phyloP scores from a whole-genome alignment of 2,888 invertebrate species.

The Spisula subtruncata region DNA sequence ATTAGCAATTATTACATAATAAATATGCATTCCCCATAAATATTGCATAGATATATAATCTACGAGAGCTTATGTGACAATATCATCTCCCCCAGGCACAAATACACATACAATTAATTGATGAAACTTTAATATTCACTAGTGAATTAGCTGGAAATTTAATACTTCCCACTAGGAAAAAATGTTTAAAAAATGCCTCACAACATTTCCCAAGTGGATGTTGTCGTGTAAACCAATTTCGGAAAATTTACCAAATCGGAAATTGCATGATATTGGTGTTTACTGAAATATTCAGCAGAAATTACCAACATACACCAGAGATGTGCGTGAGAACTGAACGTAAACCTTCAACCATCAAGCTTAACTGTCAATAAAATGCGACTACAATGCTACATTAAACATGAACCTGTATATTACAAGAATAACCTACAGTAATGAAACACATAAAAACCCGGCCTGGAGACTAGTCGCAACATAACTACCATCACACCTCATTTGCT shows the following conservation, averaged over 20 bases:
- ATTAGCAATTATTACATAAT: conserved; percentile 5
- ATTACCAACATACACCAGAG: conserved; percentile 46
- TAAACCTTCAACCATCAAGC: conserved; percentile 59
- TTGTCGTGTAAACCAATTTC: conserved; percentile 55
- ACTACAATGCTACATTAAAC: conserved; percentile 56
- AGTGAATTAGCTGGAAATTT: conserved; percentile 33
- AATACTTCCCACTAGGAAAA: conserved; percentile 29
- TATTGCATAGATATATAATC: conserved; percentile 5
- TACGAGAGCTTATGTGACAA: background rate
- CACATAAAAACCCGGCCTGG: conserved; percentile 50
- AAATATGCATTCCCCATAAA: background rate
- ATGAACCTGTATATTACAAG: conserved; percentile 55
- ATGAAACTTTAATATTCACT: conserved; percentile 42
- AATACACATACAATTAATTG: conserved; percentile 33
- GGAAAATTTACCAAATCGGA: conserved; percentile 56
- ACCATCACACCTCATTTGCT: background rate
- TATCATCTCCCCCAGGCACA: background rate
- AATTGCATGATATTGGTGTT: conserved; percentile 56
- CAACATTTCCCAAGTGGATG: conserved; percentile 43
- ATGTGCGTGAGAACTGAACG: conserved; percentile 53
- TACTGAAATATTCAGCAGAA: conserved; percentile 59
- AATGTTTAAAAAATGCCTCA: conserved; percentile 25
- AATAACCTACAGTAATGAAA: conserved; percentile 48
- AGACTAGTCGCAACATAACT: conserved; percentile 19
- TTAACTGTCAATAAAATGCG: conserved; percentile 58